Conservation (phyloP, 1,140 invertebrate species). For the Sitobion miscanthi region DNA sequence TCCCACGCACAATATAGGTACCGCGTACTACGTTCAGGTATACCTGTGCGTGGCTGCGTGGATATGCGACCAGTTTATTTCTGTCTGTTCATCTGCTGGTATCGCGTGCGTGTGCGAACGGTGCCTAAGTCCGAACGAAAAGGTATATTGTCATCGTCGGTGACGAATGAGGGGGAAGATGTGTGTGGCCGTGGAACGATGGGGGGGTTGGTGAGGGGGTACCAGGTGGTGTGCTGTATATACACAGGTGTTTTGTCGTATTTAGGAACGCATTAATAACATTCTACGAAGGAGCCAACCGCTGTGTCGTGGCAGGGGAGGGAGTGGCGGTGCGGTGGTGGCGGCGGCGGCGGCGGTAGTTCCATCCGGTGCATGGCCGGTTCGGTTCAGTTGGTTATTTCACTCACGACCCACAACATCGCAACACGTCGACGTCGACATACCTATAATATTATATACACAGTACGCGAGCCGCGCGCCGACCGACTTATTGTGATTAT, state of each 20-base stretch:
- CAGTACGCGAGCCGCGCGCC: neutral
- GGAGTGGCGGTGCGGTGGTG: neutral
- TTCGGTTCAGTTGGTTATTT: slow-evolving; percentile 55
- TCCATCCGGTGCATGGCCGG: slow-evolving; percentile 27
- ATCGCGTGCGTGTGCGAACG: neutral
- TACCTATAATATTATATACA: neutral
- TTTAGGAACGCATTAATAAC: slow-evolving; percentile 56
- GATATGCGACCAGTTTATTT: neutral
- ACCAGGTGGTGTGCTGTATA: slow-evolving; percentile 53
- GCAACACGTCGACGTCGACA: neutral
- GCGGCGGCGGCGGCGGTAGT: slow-evolving; percentile 18
- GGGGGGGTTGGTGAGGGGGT: neutral
- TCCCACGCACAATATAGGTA: neutral
- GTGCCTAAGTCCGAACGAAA: slow-evolving; percentile 16
- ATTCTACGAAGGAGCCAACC: slow-evolving; percentile 39
- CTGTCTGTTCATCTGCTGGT: neutral
- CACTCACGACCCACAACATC: slow-evolving; percentile 37
- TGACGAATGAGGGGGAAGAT: neutral
- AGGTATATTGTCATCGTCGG: slow-evolving; percentile 49
- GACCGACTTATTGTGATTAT: neutral
- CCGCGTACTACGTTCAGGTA: neutral
- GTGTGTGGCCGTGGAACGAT: neutral
- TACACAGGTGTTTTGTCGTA: slow-evolving; percentile 55
- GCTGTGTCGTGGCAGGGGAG: neutral
- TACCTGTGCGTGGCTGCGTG: neutral